A percentile compares a stretch with the other conserved stretches of the same genome.
phyloP scores from a whole-genome alignment of 2,888 invertebrate species.

The Zygaena filipendulae region DNA sequence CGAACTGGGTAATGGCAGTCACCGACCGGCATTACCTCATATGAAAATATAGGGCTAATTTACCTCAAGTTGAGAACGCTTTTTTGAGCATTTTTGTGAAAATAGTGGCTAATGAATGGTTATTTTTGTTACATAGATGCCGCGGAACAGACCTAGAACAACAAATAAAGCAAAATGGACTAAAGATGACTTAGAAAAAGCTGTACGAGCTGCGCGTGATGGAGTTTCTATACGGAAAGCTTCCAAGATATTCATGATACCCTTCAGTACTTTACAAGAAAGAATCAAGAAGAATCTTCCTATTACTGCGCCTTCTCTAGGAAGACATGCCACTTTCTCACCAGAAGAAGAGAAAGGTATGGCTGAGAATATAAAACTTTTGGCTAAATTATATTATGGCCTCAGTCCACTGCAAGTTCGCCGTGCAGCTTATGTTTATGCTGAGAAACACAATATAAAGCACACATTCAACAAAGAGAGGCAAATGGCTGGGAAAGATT shows the following conservation, averaged over 20 bases:
- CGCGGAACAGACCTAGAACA: slow-evolving; percentile 6
- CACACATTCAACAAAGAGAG: slow-evolving; percentile 17
- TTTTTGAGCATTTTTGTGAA: slow-evolving; percentile 1
- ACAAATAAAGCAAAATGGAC: slow-evolving; percentile 10
- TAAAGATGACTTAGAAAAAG: slow-evolving; percentile 8
- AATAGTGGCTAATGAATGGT: slow-evolving; percentile 3
- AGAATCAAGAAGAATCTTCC: slow-evolving; percentile 9
- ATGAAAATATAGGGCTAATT: slow-evolving; percentile 4
- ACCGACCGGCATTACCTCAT: slow-evolving; percentile 11
- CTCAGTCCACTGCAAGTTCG: slow-evolving; percentile 12
- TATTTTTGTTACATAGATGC: slow-evolving; percentile 7
- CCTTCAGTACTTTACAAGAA: slow-evolving; percentile 11
- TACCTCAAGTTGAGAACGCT: not conserved
- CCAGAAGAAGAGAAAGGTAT: slow-evolving; percentile 5
- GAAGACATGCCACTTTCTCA: slow-evolving; percentile 13
- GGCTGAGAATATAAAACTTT: slow-evolving; percentile 11
- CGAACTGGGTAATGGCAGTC: slow-evolving; percentile 9
- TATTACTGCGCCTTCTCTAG: slow-evolving; percentile 9
- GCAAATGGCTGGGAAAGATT: slow-evolving; percentile 18
- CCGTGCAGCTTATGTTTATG: slow-evolving; percentile 12
- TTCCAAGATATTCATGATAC: slow-evolving; percentile 10
- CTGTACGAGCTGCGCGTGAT: slow-evolving; percentile 7
- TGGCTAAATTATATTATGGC: slow-evolving; percentile 12
- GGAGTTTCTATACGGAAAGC: slow-evolving; percentile 10
- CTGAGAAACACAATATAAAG: slow-evolving; percentile 16